Evolutionary conservation across 1,140 invertebrate genomes (phyloP).

Genomic region (Bombus soroeensis): DNA sequence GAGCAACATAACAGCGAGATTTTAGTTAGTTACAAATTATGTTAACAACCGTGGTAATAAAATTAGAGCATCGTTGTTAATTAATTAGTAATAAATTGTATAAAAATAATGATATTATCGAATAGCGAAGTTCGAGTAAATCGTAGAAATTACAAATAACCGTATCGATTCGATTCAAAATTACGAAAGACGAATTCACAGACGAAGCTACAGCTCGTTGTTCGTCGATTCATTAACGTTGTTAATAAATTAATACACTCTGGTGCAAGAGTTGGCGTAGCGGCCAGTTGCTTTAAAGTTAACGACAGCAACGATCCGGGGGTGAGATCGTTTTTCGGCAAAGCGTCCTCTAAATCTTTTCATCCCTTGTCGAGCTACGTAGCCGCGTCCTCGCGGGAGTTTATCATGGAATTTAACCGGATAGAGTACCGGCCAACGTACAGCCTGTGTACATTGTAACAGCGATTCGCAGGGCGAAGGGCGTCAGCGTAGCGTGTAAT

Average conservation of each 20-base stretch:
- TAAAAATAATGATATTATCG: no score
- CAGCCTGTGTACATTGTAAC: slow-evolving; percentile 53
- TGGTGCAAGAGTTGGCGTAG: neutral
- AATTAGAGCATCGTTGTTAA: no score
- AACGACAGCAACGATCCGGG: neutral
- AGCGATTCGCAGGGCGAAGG: slow-evolving; percentile 39
- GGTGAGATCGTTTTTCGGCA: neutral
- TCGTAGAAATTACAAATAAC: no score
- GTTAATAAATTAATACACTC: neutral
- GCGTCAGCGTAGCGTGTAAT: slow-evolving; percentile 60
- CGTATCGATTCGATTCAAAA: no score
- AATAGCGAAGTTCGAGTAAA: no score
- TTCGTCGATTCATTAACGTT: neutral
- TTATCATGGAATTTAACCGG: slow-evolving; percentile 56
- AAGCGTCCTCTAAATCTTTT: neutral
- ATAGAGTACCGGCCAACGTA: slow-evolving; percentile 32
- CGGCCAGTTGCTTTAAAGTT: neutral
- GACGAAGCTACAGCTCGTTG: no score
- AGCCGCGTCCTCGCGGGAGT: slow-evolving; percentile 41
- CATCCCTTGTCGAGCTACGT: neutral
- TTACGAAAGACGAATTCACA: no score
- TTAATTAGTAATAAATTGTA: no score
- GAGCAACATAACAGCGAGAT: no score
- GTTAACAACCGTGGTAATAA: no score
- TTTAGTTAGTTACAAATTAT: no score